Percentiles rank a stretch among this genome's conserved stretches.
These are phyloP conservation scores for Sclerodermus sp. DNA, from an alignment of 2,888 invertebrate genomes.

Conservation along the genomic window DNA sequence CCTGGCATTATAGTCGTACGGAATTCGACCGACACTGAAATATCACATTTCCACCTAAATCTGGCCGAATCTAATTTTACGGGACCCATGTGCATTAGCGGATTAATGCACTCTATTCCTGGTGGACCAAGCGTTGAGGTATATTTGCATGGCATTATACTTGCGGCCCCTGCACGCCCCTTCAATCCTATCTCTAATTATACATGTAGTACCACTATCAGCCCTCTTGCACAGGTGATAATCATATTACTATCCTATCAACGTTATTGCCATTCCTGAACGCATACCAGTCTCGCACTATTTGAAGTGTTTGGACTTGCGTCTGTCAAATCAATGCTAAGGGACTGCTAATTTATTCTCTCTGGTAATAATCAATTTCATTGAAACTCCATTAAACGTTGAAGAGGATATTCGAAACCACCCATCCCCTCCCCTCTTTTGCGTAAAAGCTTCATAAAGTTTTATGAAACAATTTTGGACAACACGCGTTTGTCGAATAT, in stretches of 20 bases:
- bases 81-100: conserved; percentile 51
- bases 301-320: conserved; percentile 42
- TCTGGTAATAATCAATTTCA: too few relatives aligned
- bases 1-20: conserved; percentile 1
- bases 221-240: conserved; percentile 51
- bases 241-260: conserved; percentile 55
- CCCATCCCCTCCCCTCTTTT: too few relatives aligned
- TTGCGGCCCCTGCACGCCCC: conserved; percentile 31
- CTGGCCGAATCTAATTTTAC: conserved; percentile 51
- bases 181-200: conserved; percentile 51
- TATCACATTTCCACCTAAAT: conserved; percentile 46
- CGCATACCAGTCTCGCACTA: conserved; percentile 38
- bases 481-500: too few relatives aligned
- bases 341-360: too few relatives aligned
- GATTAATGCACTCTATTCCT: conserved; percentile 52
- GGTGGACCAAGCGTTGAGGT: conserved; percentile 49
- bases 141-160: conserved; percentile 54
- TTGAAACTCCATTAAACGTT: too few relatives aligned
- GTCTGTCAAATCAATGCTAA: too few relatives aligned
- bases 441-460: too few relatives aligned
- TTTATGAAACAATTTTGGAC: too few relatives aligned
- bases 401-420: too few relatives aligned
- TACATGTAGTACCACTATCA: conserved; percentile 45
- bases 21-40: conserved; percentile 39
- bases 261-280: conserved; percentile 53